Percentiles rank a stretch among this genome's conserved stretches.
These are phyloP conservation scores for Megamerina dolium DNA, from an alignment of 2,888 invertebrate species.

Conservation along the genomic window DNA sequence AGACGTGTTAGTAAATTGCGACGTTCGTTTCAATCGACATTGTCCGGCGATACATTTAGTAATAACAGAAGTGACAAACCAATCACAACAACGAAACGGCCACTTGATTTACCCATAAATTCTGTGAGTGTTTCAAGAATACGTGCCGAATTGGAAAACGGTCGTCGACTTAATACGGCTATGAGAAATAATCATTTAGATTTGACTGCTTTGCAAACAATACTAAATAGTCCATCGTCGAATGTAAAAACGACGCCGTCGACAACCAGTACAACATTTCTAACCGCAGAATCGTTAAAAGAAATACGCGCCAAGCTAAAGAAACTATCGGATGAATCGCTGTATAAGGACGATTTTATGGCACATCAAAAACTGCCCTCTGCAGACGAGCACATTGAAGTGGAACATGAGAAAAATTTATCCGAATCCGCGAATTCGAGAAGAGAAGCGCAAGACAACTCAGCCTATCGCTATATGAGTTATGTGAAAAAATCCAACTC, in stretches of 20 bases:
- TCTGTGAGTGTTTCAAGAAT: conserved; percentile 54
- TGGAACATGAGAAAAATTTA: conserved; percentile 13
- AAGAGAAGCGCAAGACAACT: conserved; percentile 8
- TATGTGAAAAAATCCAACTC: too few species aligned
- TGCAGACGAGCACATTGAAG: conserved; percentile 17
- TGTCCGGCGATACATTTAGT: conserved; percentile 29
- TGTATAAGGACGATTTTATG: conserved; percentile 48
- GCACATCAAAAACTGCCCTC: conserved; percentile 25
- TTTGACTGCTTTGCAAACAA: conserved; percentile 53
- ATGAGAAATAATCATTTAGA: conserved; percentile 54
- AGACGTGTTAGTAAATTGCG: conserved; percentile 59
- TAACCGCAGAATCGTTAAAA: conserved; percentile 57
- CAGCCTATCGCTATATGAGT: not conserved
- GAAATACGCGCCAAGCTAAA: conserved; percentile 56
- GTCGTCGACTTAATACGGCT: conserved; percentile 52
- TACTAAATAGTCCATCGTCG: conserved; percentile 39
- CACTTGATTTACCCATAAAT: conserved; percentile 49
- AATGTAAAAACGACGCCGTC: conserved; percentile 22
- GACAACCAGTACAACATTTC: conserved; percentile 44
- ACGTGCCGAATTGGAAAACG: conserved; percentile 54
- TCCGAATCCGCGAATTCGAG: too few species aligned
- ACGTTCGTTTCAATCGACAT: conserved; percentile 63
- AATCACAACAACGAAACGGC: conserved; percentile 19
- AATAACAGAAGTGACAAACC: conserved; percentile 8
- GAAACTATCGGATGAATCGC: conserved; percentile 51